A percentile compares a stretch with the other conserved stretches of the same genome.
phyloP scores from a whole-genome alignment of 2,113 vertebrate species.

The Uropsilus gracilis region DNA sequence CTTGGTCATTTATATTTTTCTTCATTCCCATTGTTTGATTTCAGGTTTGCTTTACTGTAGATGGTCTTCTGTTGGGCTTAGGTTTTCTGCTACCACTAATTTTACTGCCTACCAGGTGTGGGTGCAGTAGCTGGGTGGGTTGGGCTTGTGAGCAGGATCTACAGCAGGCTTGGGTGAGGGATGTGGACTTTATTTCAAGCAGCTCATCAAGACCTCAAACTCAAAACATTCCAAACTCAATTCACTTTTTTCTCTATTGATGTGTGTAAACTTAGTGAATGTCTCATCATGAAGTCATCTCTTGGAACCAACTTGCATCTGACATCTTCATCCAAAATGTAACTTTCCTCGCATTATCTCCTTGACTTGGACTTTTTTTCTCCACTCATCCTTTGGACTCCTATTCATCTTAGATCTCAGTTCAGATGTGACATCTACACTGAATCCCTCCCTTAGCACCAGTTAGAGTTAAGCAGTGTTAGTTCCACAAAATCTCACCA shows the following conservation, averaged over 20 bases:
- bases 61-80: no score
- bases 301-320: not conserved
- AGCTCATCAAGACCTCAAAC: not conserved
- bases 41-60: no score
- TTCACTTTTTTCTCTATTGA: not conserved
- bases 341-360: not conserved
- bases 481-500: not conserved
- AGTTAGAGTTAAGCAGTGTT: not conserved
- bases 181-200: constrained; percentile 7
- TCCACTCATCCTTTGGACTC: not conserved
- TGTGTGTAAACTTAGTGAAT: not conserved
- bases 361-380: not conserved
- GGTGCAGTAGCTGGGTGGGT: no score
- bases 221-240: not conserved
- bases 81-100: no score
- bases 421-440: not conserved
- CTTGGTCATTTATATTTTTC: no score
- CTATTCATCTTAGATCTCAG: not conserved
- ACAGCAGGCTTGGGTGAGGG: no score
- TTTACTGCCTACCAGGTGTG: no score
- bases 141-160: no score
- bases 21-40: no score
- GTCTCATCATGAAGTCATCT: not conserved
- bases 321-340: not conserved
- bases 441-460: not conserved